Evolutionary conservation across 2,113 vertebrate genomes (phyloP), one percentile per base, ranked within the genome.

Genomic region (Boulengeromyrus knoepffleri): DNA sequence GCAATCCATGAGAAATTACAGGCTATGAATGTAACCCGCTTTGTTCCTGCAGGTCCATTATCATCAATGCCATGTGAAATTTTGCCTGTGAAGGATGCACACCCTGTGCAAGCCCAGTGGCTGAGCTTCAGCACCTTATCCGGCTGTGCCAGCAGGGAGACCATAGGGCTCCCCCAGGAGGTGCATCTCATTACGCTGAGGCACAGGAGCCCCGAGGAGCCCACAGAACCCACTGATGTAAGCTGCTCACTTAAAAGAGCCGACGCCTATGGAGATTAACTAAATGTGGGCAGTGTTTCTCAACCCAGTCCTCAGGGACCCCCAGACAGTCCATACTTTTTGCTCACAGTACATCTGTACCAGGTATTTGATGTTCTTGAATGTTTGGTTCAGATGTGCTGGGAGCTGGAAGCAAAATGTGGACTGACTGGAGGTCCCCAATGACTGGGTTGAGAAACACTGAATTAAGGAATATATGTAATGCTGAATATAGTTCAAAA

Each of bases 131-230:
- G 97, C 0, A 96, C 96, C 70, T 90, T 97, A 89, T 98, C 98
- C 0, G 98, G 98, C 92, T 99, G 98, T 47, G 97, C 98, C 31
- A 99, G 98, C 94, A 94, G 96, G 88, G 97, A 97, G 92, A 99
- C 98, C 0, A 94, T 90, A 0, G 93, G 92, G 52, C 94, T 97
- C 66, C 97, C 96, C 0, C 97, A 97, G 90, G 98, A 99, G 91
- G 97, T 99, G 89, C 99, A 99, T 0, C 46, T 99, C 94, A 96
- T 99, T 94, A 99, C 98, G 94, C 96, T 99, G 90, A 96, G 96
- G 88, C 92, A 93, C 49, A 89, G 93, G 0, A 92, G 90, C 74
- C 92, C 96, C 17, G 94, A 95, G 46, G 94, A 93, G n/a, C 93
- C 95, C 1, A 93, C 93, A 90, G 95, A 94, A 91, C 95, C 94